Evolutionary conservation across 2,888 invertebrate species (phyloP).

Genomic region (Eumacrocentrus americanus): DNA sequence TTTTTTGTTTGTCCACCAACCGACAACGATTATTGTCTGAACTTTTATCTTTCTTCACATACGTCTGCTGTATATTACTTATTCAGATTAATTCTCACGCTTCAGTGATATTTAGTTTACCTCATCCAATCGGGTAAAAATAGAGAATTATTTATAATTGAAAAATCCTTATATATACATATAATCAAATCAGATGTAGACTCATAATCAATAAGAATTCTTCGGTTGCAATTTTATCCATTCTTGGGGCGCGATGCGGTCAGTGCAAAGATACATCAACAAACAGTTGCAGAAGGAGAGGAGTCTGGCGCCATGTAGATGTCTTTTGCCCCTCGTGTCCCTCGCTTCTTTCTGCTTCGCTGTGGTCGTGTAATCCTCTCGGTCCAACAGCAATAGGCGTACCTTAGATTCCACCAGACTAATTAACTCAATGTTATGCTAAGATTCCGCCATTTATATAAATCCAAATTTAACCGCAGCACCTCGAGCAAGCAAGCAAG

Average conservation of each 20-base stretch:
- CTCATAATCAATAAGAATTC: background rate
- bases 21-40: background rate
- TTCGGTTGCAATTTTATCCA: background rate
- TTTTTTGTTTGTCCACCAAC: no score
- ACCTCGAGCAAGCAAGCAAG: background rate
- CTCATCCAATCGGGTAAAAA: no score
- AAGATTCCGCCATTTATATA: conserved; percentile 41
- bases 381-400: conserved; percentile 41
- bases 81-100: no score
- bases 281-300: conserved; percentile 45
- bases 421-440: conserved; percentile 60
- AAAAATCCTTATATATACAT: no score
- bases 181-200: no score
- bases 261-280: background rate
- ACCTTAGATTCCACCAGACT: conserved; percentile 57
- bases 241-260: background rate
- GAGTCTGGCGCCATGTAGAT: conserved; percentile 56
- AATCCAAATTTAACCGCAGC: conserved; percentile 50
- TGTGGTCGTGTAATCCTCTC: background rate
- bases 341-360: conserved; percentile 10
- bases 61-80: no score
- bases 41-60: background rate
- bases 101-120: no score
- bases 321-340: conserved; percentile 33
- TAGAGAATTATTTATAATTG: no score